phyloP scores from a whole-genome alignment of 1,140 invertebrate species.

The Drosophila sucinea region DNA sequence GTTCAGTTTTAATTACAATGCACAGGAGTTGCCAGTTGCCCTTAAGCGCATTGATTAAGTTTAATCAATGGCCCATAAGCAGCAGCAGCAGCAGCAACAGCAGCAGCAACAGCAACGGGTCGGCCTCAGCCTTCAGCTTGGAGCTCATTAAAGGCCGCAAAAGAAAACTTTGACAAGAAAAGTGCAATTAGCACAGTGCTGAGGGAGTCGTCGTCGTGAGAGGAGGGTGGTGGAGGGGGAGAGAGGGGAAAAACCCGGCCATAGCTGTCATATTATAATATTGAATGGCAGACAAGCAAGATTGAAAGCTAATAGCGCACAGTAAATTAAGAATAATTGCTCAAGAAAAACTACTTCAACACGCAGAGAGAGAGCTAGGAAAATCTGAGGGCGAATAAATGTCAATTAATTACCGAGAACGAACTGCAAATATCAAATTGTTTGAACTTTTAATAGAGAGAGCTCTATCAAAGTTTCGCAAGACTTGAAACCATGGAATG shows the following conservation, averaged over 20 bases:
- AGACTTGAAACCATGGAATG: too few relatives aligned
- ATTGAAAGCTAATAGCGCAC: constrained; percentile 18
- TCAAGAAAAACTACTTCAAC: neutral
- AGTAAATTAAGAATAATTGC: constrained; percentile 4
- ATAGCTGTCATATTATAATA: constrained; percentile 74
- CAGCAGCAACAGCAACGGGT: constrained; percentile 5
- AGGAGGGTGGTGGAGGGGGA: constrained; percentile 9
- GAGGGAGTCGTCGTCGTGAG: constrained; percentile 11
- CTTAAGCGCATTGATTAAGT: constrained; percentile 78
- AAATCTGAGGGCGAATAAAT: neutral
- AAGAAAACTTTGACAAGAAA: constrained; percentile 67
- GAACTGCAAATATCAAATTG: neutral
- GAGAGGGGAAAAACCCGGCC: constrained; percentile 2
- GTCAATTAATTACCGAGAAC: neutral
- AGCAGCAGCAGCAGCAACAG: constrained; percentile 30
- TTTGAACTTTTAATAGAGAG: neutral
- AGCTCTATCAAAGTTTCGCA: neutral
- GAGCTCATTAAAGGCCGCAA: constrained; percentile 64
- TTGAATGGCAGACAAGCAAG: constrained; percentile 60
- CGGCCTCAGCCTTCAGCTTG: neutral
- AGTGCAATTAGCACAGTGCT: constrained; percentile 70
- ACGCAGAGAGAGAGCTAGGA: neutral
- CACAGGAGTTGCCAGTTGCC: constrained; percentile 69
- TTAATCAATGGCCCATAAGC: constrained; percentile 80
- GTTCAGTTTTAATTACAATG: constrained; percentile 78